Evolutionary conservation across 2,888 invertebrate species (phyloP).

Genomic region (Adelphocoris suturalis): DNA sequence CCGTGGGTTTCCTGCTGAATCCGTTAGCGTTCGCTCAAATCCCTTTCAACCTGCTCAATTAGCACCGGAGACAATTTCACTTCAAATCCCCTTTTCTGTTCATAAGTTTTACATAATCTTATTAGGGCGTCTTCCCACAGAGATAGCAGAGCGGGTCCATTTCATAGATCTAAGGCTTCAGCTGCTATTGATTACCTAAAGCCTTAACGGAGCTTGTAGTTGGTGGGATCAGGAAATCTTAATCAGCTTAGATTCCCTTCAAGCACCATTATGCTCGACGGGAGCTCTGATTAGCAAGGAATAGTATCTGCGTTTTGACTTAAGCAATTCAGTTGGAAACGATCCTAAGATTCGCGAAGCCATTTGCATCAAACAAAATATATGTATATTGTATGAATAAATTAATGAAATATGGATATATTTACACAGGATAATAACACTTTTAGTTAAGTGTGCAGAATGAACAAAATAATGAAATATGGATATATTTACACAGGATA

Average conservation of each 20-base stretch:
- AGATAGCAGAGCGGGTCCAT: background rate
- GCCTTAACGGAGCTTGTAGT: slow-evolving; percentile 25
- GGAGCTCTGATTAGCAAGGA: slow-evolving; percentile 6
- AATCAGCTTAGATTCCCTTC: slow-evolving; percentile 32
- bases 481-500: too few species aligned
- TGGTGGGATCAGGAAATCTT: slow-evolving; percentile 1
- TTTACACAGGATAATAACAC: too few species aligned
- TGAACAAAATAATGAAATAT: too few species aligned
- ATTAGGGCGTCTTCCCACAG: slow-evolving; percentile 18
- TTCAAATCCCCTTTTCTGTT: slow-evolving; percentile 48
- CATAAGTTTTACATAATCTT: slow-evolving; percentile 52
- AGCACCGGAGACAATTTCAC: slow-evolving; percentile 28
- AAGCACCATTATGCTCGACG: background rate
- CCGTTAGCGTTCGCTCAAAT: background rate
- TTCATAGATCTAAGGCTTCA: slow-evolving; percentile 42
- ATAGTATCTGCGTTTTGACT: background rate
- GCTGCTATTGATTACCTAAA: slow-evolving; percentile 23
- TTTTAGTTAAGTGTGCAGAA: too few species aligned
- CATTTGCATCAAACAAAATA: too few species aligned
- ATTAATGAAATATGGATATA: too few species aligned
- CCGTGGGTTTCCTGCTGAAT: background rate
- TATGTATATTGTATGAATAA: too few species aligned
- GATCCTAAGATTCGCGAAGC: too few species aligned
- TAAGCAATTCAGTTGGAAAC: background rate
- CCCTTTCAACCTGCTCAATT: slow-evolving; percentile 54